Evolutionary conservation across 2,797 vertebrate species (phyloP).

Genomic region (Neomorphus geoffroyi): DNA sequence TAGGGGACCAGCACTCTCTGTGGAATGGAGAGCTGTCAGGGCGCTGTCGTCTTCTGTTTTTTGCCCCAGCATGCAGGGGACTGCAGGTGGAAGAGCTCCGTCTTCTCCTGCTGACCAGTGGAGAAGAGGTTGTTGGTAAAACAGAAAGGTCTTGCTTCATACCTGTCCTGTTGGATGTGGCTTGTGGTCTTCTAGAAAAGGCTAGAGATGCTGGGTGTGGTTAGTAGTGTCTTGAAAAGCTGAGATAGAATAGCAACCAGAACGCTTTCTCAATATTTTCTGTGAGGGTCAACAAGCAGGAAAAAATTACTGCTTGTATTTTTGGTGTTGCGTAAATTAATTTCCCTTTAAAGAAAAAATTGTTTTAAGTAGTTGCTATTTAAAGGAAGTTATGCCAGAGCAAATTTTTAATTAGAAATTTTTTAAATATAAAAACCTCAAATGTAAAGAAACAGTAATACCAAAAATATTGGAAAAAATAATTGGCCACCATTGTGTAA

Average conservation of each 20-base stretch:
- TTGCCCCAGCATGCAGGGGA: fast-evolving
- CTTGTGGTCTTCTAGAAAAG: neutral
- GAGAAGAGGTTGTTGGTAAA: neutral
- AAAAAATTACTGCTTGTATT: neutral
- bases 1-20: neutral
- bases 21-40: neutral
- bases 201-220: neutral
- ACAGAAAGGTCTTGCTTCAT: neutral
- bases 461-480: neutral
- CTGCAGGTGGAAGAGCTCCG: neutral
- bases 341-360: neutral
- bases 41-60: too few relatives aligned
- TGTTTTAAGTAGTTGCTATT: neutral
- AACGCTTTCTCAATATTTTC: neutral
- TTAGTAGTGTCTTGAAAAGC: neutral
- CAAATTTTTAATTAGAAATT: neutral
- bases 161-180: neutral
- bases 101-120: neutral
- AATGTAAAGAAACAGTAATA: neutral
- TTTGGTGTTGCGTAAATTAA: neutral
- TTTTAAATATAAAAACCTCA: neutral
- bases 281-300: neutral
- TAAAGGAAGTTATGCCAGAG: neutral
- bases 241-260: neutral
- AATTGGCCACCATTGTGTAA: neutral